A percentile compares a stretch with the other conserved stretches of the same genome.
These are phyloP conservation scores for Phoxinus phoxinus DNA, from an alignment of 2,113 vertebrate genomes.

Conservation along the genomic window DNA sequence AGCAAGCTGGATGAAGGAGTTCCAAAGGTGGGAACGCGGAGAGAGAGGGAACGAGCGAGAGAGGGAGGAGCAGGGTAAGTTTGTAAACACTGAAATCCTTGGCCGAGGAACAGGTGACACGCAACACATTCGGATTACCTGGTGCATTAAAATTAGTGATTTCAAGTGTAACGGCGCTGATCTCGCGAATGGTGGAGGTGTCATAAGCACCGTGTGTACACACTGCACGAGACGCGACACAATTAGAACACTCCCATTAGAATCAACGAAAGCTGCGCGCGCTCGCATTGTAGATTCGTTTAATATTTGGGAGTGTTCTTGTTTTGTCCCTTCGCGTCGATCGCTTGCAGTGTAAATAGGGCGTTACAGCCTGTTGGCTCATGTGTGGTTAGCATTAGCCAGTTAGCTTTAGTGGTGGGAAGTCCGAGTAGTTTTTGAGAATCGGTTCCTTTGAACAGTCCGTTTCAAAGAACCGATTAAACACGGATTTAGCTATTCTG, in stretches of 20 bases:
- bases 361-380: conserved; percentile 33
- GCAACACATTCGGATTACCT: conserved; percentile 6
- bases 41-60: conserved; percentile 52
- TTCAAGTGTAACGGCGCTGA: neutral
- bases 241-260: conserved; percentile 21
- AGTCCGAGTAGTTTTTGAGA: neutral
- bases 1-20: conserved; percentile 69
- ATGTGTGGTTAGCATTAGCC: conserved; percentile 55
- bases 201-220: neutral
- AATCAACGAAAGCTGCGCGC: neutral
- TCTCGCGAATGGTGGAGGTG: neutral
- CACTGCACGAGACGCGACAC: neutral
- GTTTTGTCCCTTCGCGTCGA: neutral
- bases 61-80: conserved; percentile 70
- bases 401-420: conserved; percentile 33
- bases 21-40: conserved; percentile 68
- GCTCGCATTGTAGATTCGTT: neutral
- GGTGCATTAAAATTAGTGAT: neutral
- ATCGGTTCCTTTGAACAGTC: neutral
- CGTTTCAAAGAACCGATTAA: neutral
- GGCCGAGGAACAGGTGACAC: conserved; percentile 26
- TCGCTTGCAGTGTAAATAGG: neutral
- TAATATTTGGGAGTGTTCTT: neutral
- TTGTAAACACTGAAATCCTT: conserved; percentile 48
- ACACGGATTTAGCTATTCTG: neutral